These are phyloP conservation scores for Malacoraja senta DNA, from an alignment of 2,797 vertebrate genomes.

Conservation along the genomic window DNA sequence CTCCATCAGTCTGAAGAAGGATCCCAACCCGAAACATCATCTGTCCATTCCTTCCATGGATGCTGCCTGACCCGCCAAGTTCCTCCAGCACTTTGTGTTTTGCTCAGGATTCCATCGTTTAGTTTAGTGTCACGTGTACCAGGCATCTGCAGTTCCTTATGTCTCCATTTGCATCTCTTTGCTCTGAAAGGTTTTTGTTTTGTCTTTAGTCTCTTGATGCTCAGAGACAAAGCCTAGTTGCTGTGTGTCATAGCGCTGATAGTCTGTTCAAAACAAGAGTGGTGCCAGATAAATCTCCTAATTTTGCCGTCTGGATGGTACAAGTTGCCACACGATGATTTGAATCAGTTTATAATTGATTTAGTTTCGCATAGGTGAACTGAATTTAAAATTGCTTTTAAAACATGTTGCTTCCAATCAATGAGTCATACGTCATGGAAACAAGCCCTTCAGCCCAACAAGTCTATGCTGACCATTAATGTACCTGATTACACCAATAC, in stretches of 20 bases:
- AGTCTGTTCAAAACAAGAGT: background rate
- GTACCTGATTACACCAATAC: too few species aligned
- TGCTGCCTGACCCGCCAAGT: too few species aligned
- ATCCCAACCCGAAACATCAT: too few species aligned
- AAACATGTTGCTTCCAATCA: background rate
- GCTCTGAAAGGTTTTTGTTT: background rate
- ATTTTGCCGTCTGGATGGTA: background rate
- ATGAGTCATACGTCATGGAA: too few species aligned
- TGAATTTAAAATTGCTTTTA: background rate
- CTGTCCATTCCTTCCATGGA: too few species aligned
- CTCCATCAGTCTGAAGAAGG: too few species aligned
- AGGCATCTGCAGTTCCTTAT: too few species aligned
- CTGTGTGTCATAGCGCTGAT: background rate
- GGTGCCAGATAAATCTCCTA: background rate
- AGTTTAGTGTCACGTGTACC: too few species aligned
- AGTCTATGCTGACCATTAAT: too few species aligned
- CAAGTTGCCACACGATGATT: background rate
- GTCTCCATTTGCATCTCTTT: background rate
- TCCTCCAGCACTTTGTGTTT: too few species aligned
- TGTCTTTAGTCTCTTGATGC: background rate
- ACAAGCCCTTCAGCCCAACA: too few species aligned
- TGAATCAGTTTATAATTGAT: background rate
- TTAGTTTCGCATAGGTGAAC: background rate
- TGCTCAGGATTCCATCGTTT: too few species aligned
- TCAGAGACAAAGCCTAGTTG: background rate